Evolutionary conservation across 2,888 invertebrate species (phyloP).

Genomic region (Laothoe populi): DNA sequence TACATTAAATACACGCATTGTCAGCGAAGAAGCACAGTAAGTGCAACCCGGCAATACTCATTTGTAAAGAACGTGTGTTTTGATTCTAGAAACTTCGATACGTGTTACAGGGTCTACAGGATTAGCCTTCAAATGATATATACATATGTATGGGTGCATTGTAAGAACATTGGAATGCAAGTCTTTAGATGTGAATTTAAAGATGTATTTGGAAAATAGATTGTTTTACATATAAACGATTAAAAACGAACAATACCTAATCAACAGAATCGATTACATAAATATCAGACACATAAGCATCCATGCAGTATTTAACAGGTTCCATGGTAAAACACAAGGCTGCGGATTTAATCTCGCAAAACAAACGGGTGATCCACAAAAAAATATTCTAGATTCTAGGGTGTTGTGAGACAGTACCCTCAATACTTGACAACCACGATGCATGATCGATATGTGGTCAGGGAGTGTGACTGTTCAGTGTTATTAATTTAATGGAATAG

Average conservation of each 20-base stretch:
- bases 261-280: neutral
- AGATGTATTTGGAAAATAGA: neutral
- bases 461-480: too few relatives aligned
- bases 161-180: neutral
- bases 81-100: constrained; percentile 8
- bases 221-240: neutral
- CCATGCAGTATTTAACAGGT: neutral
- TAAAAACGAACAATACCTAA: too few relatives aligned
- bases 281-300: neutral
- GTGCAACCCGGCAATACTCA: constrained; percentile 13
- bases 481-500: too few relatives aligned
- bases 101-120: neutral
- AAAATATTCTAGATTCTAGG: too few relatives aligned
- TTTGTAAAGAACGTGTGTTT: constrained; percentile 9
- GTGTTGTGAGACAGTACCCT: too few relatives aligned
- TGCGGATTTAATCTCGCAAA: too few relatives aligned
- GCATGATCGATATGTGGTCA: too few relatives aligned
- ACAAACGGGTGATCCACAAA: too few relatives aligned
- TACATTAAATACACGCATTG: neutral
- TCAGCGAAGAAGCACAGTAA: constrained; percentile 13
- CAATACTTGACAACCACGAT: too few relatives aligned
- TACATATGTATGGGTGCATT: neutral
- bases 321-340: too few relatives aligned
- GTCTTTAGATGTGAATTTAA: neutral
- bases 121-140: constrained; percentile 4